These are phyloP conservation scores for Urosaurus nigricauda DNA, from an alignment of 2,797 vertebrate genomes.

Conservation along the genomic window DNA sequence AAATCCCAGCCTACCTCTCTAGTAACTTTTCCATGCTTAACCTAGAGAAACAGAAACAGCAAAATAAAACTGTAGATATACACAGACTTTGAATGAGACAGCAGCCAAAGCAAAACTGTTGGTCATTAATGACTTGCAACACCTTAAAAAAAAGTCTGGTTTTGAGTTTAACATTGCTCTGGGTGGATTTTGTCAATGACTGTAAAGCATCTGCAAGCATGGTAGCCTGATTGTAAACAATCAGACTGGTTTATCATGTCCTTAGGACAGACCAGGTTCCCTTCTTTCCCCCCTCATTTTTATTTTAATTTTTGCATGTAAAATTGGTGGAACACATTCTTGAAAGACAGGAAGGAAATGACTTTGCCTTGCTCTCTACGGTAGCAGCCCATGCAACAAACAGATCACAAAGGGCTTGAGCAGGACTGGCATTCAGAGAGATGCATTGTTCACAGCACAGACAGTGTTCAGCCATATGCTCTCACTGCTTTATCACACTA, in stretches of 20 bases:
- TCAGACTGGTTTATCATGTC: constrained; percentile 22
- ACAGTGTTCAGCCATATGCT: constrained; percentile 28
- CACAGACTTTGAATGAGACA: too few relatives aligned
- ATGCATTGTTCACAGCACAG: neutral
- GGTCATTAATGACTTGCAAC: neutral
- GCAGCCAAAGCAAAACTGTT: too few relatives aligned
- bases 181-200: constrained; percentile 24
- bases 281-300: too few relatives aligned
- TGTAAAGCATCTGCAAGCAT: neutral
- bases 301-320: constrained; percentile 19
- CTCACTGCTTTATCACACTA: too few relatives aligned
- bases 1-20: too few relatives aligned
- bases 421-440: constrained; percentile 11
- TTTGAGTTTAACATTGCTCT: constrained; percentile 20
- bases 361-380: constrained; percentile 43
- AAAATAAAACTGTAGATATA: too few relatives aligned
- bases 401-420: constrained; percentile 21
- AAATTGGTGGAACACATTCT: constrained; percentile 22
- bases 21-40: too few relatives aligned
- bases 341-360: constrained; percentile 25
- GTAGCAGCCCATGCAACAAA: constrained; percentile 24
- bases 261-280: constrained; percentile 30
- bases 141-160: neutral
- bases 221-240: neutral
- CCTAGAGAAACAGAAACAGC: too few relatives aligned